Base-by-base conservation (phyloP, 1,140 invertebrate genomes). In the Drosophila varians region DNA sequence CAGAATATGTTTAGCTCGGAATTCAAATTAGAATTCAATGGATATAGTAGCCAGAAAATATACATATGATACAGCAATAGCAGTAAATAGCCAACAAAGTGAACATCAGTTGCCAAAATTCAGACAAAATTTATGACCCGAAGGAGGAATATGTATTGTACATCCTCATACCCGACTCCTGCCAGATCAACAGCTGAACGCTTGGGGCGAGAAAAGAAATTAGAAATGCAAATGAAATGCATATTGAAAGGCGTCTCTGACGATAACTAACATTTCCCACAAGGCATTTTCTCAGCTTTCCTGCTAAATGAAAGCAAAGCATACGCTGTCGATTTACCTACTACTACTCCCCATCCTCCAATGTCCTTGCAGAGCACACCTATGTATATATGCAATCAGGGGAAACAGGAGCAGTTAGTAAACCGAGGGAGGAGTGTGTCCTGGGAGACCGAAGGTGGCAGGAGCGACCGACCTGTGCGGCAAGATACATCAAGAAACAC, bases 171-270 rank as follows among this genome's bases (percentile, higher is more conserved):
- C 21, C 23, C 28, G 38, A 38, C 42, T 72, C 60, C 31, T 71
- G 46, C 46, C 51, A 21, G 45, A 49, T 70, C 25, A 40, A 36
- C n/a, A 47, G 12, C 43, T 47, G 40, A 61, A 23, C 18, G 55
- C 66, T 53, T 21, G 4, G 11, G 65, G 47, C 55, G 21, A 46
- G 19, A 47, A 53, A 36, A 72, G 68, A 72, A 73, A 72, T 72
- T 73, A 61, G 69, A 72, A 72, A 72, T 72, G 68, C 69, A 72
- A 72, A 72, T 72, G 68, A 47, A 72, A 72, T 72, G 68, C 68
- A 73, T 61, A 72, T 72, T 60, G 47, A 72, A 72, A 72, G 69
- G 48, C 21, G 45, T 47, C 16, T 54, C 48, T 8, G 11, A 49
- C 54, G 69, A 72, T 54, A 72, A 61, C 48, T 53, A 72, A 61